Conservation (phyloP, 2,888 invertebrate genomes). For the Acanthosepion esculentum region DNA sequence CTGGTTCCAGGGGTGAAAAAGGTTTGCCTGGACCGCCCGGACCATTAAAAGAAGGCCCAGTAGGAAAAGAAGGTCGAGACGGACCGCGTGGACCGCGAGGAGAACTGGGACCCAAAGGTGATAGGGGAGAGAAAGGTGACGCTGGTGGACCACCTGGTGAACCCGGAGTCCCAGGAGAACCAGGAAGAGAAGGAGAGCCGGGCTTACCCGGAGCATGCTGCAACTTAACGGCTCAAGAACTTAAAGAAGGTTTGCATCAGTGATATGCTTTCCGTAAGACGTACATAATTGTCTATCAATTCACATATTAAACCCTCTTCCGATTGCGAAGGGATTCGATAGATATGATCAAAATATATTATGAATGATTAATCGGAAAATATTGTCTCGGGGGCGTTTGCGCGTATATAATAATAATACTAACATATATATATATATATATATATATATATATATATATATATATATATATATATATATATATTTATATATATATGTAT, state of each 20-base stretch:
- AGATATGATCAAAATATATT: too few relatives aligned
- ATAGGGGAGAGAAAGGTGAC: background rate
- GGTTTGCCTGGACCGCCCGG: background rate
- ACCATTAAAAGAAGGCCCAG: background rate
- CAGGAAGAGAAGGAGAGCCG: constrained; percentile 40
- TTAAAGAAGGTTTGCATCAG: background rate
- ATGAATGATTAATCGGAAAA: too few relatives aligned
- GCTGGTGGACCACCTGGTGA: background rate
- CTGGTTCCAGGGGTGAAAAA: background rate
- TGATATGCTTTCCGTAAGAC: too few relatives aligned
- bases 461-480: constrained; percentile 15
- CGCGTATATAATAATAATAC: too few relatives aligned
- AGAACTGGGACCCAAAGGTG: background rate
- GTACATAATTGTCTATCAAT: too few relatives aligned
- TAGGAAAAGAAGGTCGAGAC: background rate
- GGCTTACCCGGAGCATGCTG: background rate
- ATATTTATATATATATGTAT: constrained; percentile 24
- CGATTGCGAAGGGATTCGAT: too few relatives aligned
- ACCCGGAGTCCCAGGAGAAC: constrained; percentile 50
- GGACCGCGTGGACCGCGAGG: background rate
- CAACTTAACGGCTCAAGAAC: background rate
- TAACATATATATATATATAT: background rate
- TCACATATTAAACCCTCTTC: too few relatives aligned
- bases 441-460: constrained; percentile 16
- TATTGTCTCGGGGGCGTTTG: too few relatives aligned